Conservation (phyloP, 23 tunicate species). For the Diplosoma virens region DNA sequence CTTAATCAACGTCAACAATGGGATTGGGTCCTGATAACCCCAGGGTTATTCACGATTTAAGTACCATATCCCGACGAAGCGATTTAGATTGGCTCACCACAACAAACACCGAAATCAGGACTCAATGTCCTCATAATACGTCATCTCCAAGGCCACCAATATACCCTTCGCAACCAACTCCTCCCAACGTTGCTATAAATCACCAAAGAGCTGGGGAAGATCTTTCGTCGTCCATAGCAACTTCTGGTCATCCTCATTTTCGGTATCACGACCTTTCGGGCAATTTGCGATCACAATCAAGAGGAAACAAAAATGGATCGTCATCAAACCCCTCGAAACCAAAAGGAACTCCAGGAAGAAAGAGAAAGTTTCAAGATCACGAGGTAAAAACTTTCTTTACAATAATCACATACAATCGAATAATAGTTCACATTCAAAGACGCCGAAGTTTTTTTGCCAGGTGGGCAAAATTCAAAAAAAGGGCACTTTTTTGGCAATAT, state of each 20-base stretch:
- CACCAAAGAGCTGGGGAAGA: constrained; percentile 22
- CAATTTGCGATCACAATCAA: background rate
- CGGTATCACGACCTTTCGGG: background rate
- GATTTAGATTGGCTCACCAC: constrained; percentile 83
- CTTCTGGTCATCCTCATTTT: constrained; percentile 33
- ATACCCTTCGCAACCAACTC: background rate
- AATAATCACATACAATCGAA: background rate
- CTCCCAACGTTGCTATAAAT: background rate
- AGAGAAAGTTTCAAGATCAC: constrained; percentile 83
- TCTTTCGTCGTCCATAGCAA: background rate
- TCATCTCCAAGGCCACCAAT: constrained; percentile 40
- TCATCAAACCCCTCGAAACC: constrained; percentile 45
- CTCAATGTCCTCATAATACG: constrained; percentile 65
- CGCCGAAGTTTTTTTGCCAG: too few species aligned
- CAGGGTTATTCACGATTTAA: constrained; percentile 32
- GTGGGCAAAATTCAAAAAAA: too few species aligned
- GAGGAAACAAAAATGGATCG: background rate
- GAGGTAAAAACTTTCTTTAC: constrained; percentile 56
- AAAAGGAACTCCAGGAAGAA: constrained; percentile 95
- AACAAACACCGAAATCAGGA: constrained; percentile 73
- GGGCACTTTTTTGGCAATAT: too few species aligned
- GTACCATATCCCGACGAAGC: constrained; percentile 38
- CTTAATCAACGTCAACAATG: too few species aligned
- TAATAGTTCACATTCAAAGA: background rate
- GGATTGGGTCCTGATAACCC: too few species aligned